Conservation (phyloP, 2,113 vertebrate species). For the Hippocampus zosterae region DNA sequence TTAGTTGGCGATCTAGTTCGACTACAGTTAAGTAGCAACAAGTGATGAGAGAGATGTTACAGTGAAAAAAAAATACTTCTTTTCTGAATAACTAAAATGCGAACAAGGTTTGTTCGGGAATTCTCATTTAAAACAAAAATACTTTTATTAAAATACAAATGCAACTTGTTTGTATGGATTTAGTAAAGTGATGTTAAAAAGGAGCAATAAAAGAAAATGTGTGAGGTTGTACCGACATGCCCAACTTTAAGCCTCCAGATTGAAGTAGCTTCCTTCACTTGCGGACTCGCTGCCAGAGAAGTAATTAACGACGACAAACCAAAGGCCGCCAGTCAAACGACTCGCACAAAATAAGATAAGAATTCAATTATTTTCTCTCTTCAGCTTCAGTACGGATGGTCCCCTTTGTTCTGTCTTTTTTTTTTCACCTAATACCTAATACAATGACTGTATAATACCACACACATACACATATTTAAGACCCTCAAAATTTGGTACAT, state of each 20-base stretch:
- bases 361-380: constrained; percentile 64
- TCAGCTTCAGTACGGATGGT: constrained; percentile 37
- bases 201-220: background rate
- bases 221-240: background rate
- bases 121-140: background rate
- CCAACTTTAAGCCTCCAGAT: constrained; percentile 9
- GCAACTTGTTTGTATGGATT: background rate
- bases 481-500: too few species aligned
- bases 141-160: background rate
- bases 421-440: too few species aligned
- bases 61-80: too few species aligned
- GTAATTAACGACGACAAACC: background rate
- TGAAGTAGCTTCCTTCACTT: constrained; percentile 25
- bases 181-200: background rate
- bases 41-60: too few species aligned
- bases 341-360: constrained; percentile 63
- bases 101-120: too few species aligned
- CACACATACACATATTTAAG: background rate
- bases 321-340: constrained; percentile 37
- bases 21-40: too few species aligned
- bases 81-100: too few species aligned
- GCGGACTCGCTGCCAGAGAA: background rate
- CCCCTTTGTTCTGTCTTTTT: constrained; percentile 17
- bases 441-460: too few species aligned
- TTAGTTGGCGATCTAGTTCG: too few species aligned